Evolutionary conservation across 2,797 vertebrate genomes (phyloP), one percentile per base, ranked within the genome.

Genomic region (Botia almorhae): DNA sequence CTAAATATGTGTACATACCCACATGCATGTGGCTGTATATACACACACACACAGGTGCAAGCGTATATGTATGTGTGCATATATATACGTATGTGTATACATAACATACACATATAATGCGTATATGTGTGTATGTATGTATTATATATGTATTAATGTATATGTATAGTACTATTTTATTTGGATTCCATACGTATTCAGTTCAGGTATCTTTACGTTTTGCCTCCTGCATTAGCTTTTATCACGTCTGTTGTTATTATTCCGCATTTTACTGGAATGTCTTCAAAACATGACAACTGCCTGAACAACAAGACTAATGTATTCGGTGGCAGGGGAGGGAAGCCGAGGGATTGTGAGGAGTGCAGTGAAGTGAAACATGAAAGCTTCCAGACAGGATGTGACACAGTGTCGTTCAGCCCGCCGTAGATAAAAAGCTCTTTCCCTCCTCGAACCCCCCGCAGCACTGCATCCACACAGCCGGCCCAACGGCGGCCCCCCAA

Each of bases 281-380:
- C 71, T 84, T 77, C 70, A 60, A 80, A 83, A 85, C 83, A 93
- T 91, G 92, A 93, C 91, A 91, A 93, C 90, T 93, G 92, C 89
- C 91, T 90, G 90, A 91, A 93, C 92, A 93, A 93, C 91, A 86
- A 74, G 56, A 89, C 91, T 94, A 93, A 89, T 90, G 80, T 88
- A 91, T 91, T 90, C 87, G 85, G 85, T 69, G 74, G 78, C 78
- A 80, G 84, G 70, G 48, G 65, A 79, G 69, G 82, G 87, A 83
- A 83, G 80, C 78, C 83, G 82, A 82, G 91, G 89, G 91, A 85
- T 82, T 92, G 89, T 90, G 88, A 92, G 90, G 87, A 91, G 89
- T 91, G 90, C 88, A 89, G 87, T 76, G 87, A 87, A 91, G 90
- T 89, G 88, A 90, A 91, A 90, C 90, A 83, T 86, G 78, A 90